A percentile compares a stretch with the other conserved stretches of the same genome.
Conservation (phyloP, 2,113 vertebrate genomes). For the Anthoscopus minutus region DNA sequence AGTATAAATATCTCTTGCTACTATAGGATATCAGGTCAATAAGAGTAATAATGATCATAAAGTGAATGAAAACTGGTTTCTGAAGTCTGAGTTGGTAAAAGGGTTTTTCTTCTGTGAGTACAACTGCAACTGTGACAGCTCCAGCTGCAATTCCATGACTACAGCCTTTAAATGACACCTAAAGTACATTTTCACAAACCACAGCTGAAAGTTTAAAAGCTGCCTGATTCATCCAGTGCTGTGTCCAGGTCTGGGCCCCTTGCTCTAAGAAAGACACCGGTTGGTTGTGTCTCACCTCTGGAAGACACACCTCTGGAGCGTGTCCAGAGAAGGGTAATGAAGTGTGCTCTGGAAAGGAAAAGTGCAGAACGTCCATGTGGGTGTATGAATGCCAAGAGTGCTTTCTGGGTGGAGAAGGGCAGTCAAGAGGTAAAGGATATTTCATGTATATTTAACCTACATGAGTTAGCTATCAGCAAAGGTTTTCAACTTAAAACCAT, state of each 20-base stretch:
- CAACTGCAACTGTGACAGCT: not conserved
- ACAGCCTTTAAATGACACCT: not conserved
- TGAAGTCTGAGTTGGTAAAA: not conserved
- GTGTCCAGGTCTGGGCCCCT: not conserved
- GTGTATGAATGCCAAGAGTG: not conserved
- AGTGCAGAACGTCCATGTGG: too few species aligned
- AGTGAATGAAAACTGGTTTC: not conserved
- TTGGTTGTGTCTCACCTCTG: too few species aligned
- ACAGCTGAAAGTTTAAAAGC: not conserved
- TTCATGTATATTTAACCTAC: not conserved
- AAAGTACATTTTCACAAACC: not conserved
- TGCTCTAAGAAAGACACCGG: too few species aligned
- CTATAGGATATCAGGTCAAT: not conserved
- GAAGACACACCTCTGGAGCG: too few species aligned
- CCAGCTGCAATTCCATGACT: not conserved
- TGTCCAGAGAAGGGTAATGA: not conserved
- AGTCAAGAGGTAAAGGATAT: not conserved
- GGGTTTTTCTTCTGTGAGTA: not conserved
- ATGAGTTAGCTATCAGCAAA: not conserved
- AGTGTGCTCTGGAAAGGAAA: not conserved
- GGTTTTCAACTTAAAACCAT: not conserved
- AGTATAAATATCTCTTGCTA: not conserved
- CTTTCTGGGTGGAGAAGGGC: not conserved
- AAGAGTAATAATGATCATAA: not conserved
- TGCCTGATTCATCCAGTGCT: not conserved